Base-by-base conservation (phyloP, 2,113 vertebrate species). In the Corvus moneduloides region DNA sequence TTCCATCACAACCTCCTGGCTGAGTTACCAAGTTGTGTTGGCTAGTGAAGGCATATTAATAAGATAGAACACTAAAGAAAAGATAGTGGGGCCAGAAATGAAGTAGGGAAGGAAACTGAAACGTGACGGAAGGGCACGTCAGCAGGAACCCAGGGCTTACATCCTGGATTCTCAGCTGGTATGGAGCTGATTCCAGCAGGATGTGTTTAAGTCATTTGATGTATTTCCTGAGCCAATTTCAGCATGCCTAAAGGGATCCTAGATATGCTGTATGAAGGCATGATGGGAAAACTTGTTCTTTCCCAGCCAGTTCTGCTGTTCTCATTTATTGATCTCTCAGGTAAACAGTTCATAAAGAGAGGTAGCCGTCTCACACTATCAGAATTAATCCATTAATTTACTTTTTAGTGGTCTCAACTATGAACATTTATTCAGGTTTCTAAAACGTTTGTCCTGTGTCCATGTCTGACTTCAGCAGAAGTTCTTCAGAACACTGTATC, bases 101-200 rank as follows among this genome's bases (percentile, higher is more conserved):
- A 90, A 64, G 83, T 68, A 58, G 76, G 90, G 94, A 93, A 97
- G 96, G 96, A 96, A 96, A 41, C 14, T 37, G 93, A 92, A 44
- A 80, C 3, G 21, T 41, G 74, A 54, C 27, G 56, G 88, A 96
- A 96, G 86, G 83, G 83, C 83, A 93, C 2, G 17, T 79, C 76
- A 78, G 69, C 96, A 94, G 94, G 90, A 97, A 95, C 83, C 56
- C 48, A 41, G 73, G 51, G 48, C 51, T 72, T 54, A 56, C 90
- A 96, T 96, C 96, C 96, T 92, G 94, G 44, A 81, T 75, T 61
- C 17, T 96, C 43, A 75, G 33, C 66, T 61, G 61, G 73, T 78
- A 68, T 49, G 67, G 73, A 82, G 64, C 41, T 2, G 9, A 39
- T 90, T 92, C 80, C 90, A 86, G 56, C 86, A 90, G 92, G 94